Conservation (phyloP, 1,140 invertebrate genomes). For the Bursaphelenchus mucronatus region DNA sequence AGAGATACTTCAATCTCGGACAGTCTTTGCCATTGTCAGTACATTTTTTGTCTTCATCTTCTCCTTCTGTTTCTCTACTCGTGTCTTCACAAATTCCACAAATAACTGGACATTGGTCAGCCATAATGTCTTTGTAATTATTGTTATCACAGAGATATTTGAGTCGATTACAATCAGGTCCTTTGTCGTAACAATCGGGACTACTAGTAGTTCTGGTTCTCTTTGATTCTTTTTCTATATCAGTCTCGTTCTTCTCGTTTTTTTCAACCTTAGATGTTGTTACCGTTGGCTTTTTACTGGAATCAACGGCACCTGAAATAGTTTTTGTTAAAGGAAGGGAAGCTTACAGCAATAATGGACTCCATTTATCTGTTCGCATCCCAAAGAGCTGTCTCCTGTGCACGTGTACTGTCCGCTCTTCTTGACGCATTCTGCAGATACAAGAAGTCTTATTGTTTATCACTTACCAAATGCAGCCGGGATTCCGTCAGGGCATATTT, state of each 20-base stretch:
- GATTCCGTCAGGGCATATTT: conserved; percentile 13
- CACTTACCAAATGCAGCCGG: conserved; percentile 10
- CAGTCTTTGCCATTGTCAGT: conserved; percentile 4
- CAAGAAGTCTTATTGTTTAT: background rate
- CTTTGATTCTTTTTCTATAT: background rate
- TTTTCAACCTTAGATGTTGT: background rate
- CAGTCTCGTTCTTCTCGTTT: background rate
- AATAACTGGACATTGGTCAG: background rate
- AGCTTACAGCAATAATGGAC: conserved; percentile 12
- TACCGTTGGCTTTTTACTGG: background rate
- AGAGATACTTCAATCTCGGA: background rate
- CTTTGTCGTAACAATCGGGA: conserved; percentile 1
- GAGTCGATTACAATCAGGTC: conserved; percentile 14
- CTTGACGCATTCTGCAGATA: background rate
- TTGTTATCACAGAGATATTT: conserved; percentile 6
- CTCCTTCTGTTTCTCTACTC: conserved; percentile 4
- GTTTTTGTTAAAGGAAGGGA: background rate
- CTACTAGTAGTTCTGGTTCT: background rate
- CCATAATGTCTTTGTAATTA: conserved; percentile 9
- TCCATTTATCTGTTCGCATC: conserved; percentile 20
- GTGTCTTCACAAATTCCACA: background rate
- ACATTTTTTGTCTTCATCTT: background rate
- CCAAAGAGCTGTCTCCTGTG: conserved; percentile 6
- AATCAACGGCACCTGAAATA: conserved; percentile 4
- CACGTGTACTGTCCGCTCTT: conserved; percentile 3